phyloP scores from a whole-genome alignment of 1,140 invertebrate species.

The Meloidogyne hapla region DNA sequence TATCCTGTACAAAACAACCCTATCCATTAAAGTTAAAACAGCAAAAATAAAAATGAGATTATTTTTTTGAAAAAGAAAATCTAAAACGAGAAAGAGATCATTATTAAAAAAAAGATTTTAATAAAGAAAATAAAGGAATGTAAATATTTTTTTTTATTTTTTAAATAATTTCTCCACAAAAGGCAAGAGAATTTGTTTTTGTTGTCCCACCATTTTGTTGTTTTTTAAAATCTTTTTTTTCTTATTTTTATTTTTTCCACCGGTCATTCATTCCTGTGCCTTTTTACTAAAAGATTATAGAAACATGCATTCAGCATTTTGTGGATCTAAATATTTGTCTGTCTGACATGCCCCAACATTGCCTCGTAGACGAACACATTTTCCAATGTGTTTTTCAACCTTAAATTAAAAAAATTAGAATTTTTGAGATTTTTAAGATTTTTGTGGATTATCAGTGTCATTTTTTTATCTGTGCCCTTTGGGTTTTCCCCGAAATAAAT shows the following conservation, averaged over 20 bases:
- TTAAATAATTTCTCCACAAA: not conserved
- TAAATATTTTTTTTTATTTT: not conserved
- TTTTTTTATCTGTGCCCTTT: no score
- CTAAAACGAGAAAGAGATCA: no score
- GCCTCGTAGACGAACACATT: slow-evolving; percentile 31
- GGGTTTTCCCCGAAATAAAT: no score
- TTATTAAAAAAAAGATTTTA: not conserved
- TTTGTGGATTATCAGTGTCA: not conserved
- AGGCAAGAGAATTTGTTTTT: not conserved
- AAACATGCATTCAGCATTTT: slow-evolving; percentile 30
- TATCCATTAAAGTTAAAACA: no score
- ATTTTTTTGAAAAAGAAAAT: no score
- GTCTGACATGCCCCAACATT: slow-evolving; percentile 25
- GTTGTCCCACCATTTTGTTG: not conserved
- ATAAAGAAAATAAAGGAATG: not conserved
- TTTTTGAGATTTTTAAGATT: no score
- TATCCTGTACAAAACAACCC: no score
- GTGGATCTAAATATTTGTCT: slow-evolving; percentile 26
- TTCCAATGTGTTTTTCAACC: slow-evolving; percentile 28
- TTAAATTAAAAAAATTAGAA: not conserved
- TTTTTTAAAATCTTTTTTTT: not conserved
- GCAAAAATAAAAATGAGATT: no score
- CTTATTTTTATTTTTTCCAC: not conserved
- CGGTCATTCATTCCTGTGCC: not conserved
- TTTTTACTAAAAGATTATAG: not conserved